Conservation (phyloP, 2,113 vertebrate species). For the Anoplopoma fimbria region DNA sequence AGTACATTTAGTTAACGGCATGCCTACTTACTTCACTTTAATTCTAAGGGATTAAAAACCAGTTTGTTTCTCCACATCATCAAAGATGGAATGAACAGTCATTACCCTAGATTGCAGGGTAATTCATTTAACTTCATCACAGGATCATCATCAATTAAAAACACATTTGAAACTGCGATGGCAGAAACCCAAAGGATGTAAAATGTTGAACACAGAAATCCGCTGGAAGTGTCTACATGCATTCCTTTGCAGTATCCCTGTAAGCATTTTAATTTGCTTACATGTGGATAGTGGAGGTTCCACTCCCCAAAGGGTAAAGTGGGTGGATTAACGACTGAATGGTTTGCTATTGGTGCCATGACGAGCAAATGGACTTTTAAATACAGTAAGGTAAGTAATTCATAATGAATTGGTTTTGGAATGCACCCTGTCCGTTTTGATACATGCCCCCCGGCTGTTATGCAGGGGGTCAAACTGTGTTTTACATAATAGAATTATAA, state of each 20-base stretch:
- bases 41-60: neutral
- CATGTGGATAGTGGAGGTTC: constrained; percentile 47
- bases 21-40: neutral
- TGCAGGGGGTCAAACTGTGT: constrained; percentile 2
- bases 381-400: constrained; percentile 1
- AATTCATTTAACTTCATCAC: neutral
- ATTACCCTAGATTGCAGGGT: neutral
- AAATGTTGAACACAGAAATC: constrained; percentile 8
- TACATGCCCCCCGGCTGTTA: neutral
- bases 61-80: neutral
- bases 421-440: neutral
- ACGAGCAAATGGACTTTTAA: constrained; percentile 26
- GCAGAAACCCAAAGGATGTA: neutral
- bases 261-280: constrained; percentile 59
- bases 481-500: constrained; percentile 34
- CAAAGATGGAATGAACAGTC: neutral
- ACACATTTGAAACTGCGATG: neutral
- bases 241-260: constrained; percentile 5
- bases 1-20: neutral
- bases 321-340: constrained; percentile 49
- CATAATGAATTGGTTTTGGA: constrained; percentile 10
- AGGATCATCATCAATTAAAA: constrained; percentile 4
- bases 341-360: constrained; percentile 8
- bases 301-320: constrained; percentile 28
- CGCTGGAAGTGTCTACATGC: constrained; percentile 8